Base-by-base conservation (phyloP, 2,888 invertebrate genomes). In the Aleiodes testaceus region DNA sequence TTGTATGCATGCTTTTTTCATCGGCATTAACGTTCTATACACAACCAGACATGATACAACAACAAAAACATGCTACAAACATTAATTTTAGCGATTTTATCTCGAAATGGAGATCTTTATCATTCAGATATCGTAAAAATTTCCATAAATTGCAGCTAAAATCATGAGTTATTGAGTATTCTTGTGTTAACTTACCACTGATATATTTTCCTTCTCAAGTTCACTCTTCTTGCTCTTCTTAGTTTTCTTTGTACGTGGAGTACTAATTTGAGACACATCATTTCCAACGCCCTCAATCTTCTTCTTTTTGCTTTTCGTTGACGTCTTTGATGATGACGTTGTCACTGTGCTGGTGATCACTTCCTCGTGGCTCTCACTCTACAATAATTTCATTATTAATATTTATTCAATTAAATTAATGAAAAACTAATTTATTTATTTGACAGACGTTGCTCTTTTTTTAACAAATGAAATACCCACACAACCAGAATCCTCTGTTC, bases 171-270 rank as follows among this genome's bases (percentile, higher is more conserved):
- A n/a, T n/a, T n/a, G n/a, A n/a, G n/a, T n/a, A n/a, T n/a, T n/a
- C n/a, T n/a, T n/a, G n/a, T n/a, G n/a, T n/a, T n/a, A 78, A 89
- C 91, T 91, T 87, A 92, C 92, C 88, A 92, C 91, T 76, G 92
- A 92, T 82, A 92, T 92, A 82, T 92, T 92, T 82, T 92, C 91
- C 85, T 91, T 92, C 80, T 92, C 91, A 73, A 89, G 88, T 76
- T 91, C 91, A 75, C 84, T 88, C 81, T 91, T 92, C 84, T 91
- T 91, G 65, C 89, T 89, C 84, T 91, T 92, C 88, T 91, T 92
- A 69, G 90, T 89, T 83, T 91, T 91, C 86, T 90, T 91, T 84
- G 90, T 91, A 69, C 85, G 84, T 52, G 85, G 84, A 72, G 86
- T 86, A 76, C 84, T 86, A 78, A 83, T 85, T 66, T 86, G 80